phyloP scores from a whole-genome alignment of 2,888 invertebrate species.

The Mystacides longicornis region DNA sequence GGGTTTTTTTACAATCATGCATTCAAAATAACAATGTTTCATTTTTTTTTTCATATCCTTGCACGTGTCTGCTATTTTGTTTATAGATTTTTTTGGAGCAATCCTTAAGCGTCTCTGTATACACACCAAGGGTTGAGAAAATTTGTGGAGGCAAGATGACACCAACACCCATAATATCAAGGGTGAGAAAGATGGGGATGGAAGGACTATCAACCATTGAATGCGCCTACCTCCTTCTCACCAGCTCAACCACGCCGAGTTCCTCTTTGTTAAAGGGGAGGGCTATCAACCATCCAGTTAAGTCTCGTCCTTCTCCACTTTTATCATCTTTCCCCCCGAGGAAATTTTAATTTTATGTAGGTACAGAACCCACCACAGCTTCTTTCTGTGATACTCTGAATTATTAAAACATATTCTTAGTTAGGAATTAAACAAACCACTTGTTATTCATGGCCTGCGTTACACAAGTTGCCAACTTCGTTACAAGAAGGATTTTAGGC shows the following conservation, averaged over 20 bases:
- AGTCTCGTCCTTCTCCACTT: neutral
- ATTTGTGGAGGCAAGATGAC: neutral
- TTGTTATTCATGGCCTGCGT: no score
- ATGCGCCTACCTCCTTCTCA: neutral
- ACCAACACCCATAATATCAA: neutral
- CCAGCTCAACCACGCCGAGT: neutral
- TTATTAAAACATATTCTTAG: no score
- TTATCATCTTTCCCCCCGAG: neutral
- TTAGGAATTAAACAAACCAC: no score
- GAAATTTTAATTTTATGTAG: neutral
- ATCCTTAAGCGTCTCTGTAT: neutral
- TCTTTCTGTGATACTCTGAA: no score
- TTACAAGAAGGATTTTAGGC: no score
- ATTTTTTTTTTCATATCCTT: no score
- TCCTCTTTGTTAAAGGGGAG: neutral
- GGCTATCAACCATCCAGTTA: neutral
- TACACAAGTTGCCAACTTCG: no score
- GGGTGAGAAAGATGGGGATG: neutral
- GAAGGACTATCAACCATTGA: neutral
- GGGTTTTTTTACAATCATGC: no score
- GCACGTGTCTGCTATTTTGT: no score
- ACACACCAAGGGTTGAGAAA: neutral
- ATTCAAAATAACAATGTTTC: no score
- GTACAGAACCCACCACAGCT: neutral
- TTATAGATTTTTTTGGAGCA: no score